A percentile compares a stretch with the other conserved stretches of the same genome.
Evolutionary conservation across 2,797 vertebrate genomes (phyloP).

Genomic region (Muscicapa comitata): DNA sequence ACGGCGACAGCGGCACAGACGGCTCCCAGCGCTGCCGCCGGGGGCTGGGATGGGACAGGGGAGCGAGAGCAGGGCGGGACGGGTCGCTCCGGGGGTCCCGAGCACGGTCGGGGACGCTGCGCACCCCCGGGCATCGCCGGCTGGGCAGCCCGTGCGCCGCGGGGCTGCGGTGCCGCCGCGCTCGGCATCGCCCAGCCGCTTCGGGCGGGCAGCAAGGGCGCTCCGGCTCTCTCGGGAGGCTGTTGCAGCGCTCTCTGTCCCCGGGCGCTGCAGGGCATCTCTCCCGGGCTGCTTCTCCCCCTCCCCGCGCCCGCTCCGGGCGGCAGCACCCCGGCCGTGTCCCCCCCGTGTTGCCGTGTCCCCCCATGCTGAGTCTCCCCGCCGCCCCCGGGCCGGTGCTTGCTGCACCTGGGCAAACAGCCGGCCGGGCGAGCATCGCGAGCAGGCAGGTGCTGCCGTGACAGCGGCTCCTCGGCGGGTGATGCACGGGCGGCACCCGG

Average conservation of each 20-base stretch:
- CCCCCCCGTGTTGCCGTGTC: too few species aligned
- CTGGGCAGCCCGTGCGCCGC: background rate
- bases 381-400: background rate
- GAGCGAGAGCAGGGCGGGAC: background rate
- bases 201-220: background rate
- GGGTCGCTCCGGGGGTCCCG: background rate
- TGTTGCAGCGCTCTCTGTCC: background rate
- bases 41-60: background rate
- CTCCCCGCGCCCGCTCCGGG: background rate
- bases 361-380: background rate
- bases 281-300: background rate
- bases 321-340: background rate
- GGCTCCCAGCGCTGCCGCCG: background rate
- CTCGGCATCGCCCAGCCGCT: background rate
- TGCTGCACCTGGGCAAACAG: background rate
- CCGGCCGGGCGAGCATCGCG: constrained; percentile 3
- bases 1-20: background rate
- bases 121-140: background rate
- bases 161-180: background rate
- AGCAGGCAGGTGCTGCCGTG: constrained; percentile 22
- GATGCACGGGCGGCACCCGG: background rate
- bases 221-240: too few species aligned
- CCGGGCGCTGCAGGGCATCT: background rate
- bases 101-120: background rate
- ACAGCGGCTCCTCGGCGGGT: background rate